These are phyloP conservation scores for Gryllus longicercus DNA, from an alignment of 2,888 invertebrate species.

Conservation along the genomic window DNA sequence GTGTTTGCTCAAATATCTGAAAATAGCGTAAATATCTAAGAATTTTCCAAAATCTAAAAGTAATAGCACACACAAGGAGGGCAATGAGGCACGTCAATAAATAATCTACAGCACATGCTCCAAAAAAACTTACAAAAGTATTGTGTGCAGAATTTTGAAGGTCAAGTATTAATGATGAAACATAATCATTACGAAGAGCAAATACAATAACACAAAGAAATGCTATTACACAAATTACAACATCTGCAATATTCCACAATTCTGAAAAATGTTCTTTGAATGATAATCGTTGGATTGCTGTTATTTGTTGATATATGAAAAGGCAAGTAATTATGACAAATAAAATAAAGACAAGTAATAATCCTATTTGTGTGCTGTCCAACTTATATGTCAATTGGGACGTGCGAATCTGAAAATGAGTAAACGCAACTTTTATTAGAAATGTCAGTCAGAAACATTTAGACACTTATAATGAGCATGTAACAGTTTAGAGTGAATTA, in stretches of 20 bases:
- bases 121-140: conserved; percentile 29
- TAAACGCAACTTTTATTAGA: not conserved
- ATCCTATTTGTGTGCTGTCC: not conserved
- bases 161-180: conserved; percentile 1
- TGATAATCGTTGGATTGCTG: not conserved
- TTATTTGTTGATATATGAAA: conserved; percentile 23
- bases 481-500: too few species aligned
- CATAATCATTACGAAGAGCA: conserved; percentile 26
- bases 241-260: conserved; percentile 30
- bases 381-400: not conserved
- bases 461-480: too few species aligned
- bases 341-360: conserved; percentile 3
- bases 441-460: too few species aligned
- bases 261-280: conserved; percentile 19
- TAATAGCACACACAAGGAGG: conserved; percentile 24
- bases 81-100: conserved; percentile 23
- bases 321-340: conserved; percentile 20
- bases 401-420: not conserved
- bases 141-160: conserved; percentile 27
- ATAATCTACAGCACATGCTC: conserved; percentile 28
- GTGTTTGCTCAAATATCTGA: conserved; percentile 25
- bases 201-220: conserved; percentile 18
- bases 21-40: conserved; percentile 28
- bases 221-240: conserved; percentile 20
- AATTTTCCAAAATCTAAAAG: conserved; percentile 30